These are phyloP conservation scores for Corythucha ciliata DNA, from an alignment of 2,888 invertebrate species.

Conservation along the genomic window DNA sequence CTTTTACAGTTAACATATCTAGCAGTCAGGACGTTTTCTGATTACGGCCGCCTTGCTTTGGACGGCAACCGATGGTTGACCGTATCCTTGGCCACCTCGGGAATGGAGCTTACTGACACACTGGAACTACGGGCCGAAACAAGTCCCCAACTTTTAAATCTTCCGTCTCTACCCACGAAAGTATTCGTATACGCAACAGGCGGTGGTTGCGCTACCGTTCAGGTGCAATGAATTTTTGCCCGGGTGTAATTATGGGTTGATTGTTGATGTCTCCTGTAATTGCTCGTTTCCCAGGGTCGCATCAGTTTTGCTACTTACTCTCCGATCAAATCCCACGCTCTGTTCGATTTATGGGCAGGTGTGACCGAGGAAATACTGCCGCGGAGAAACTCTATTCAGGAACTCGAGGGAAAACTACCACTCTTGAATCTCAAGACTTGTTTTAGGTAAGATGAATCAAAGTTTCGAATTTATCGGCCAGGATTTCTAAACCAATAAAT, in stretches of 20 bases:
- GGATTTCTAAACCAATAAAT: no score
- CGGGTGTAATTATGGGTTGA: no score
- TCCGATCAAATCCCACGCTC: constrained; percentile 48
- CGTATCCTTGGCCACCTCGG: constrained; percentile 57
- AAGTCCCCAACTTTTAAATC: constrained; percentile 47
- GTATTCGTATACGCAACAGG: constrained; percentile 57
- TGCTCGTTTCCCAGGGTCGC: constrained; percentile 47
- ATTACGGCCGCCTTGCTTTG: constrained; percentile 50
- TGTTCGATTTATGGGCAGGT: constrained; percentile 53
- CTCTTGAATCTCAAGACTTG: constrained; percentile 55
- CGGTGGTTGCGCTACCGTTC: constrained; percentile 58
- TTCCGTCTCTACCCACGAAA: constrained; percentile 57
- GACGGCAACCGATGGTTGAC: constrained; percentile 54
- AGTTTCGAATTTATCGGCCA: not conserved
- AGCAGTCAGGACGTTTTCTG: constrained; percentile 52
- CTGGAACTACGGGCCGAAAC: constrained; percentile 48
- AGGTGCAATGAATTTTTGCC: constrained; percentile 44
- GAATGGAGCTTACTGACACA: constrained; percentile 61
- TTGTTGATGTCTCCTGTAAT: no score
- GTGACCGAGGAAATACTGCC: constrained; percentile 55
- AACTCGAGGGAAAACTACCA: constrained; percentile 55
- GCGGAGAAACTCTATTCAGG: constrained; percentile 53
- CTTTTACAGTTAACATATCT: constrained; percentile 46
- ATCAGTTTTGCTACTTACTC: constrained; percentile 55
- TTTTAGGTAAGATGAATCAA: constrained; percentile 45